Conservation (phyloP, 2,113 vertebrate species). For the Gadus chalcogrammus region DNA sequence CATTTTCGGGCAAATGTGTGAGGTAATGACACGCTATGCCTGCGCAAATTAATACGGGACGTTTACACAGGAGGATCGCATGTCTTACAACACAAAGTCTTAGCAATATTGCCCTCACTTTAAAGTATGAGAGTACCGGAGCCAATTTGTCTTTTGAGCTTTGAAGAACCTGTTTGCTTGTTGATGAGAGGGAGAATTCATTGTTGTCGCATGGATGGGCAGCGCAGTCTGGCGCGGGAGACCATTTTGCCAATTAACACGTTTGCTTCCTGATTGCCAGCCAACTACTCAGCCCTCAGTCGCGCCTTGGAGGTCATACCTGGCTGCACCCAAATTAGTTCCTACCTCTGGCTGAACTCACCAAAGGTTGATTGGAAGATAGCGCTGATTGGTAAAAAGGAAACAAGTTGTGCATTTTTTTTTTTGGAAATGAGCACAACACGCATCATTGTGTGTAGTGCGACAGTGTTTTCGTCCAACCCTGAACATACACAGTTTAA, state of each 20-base stretch:
- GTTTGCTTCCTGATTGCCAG: constrained; percentile 50
- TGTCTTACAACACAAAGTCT: no score
- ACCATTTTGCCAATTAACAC: constrained; percentile 56
- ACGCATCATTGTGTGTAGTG: no score
- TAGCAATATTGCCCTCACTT: no score
- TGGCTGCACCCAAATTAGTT: constrained; percentile 59
- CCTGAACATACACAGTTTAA: constrained; percentile 7
- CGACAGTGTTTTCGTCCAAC: no score
- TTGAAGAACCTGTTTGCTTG: constrained; percentile 4
- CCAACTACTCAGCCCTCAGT: constrained; percentile 26
- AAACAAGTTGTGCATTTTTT: constrained; percentile 1
- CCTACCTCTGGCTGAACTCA: constrained; percentile 37
- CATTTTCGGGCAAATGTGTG: no score
- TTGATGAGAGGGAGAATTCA: constrained; percentile 19
- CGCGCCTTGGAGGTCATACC: constrained; percentile 50
- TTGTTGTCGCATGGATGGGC: constrained; percentile 48
- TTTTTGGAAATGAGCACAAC: no score
- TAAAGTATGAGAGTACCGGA: no score
- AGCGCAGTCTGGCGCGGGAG: constrained; percentile 29
- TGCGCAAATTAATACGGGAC: no score
- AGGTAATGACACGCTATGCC: no score
- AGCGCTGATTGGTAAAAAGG: constrained; percentile 23
- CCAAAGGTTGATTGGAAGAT: constrained; percentile 43
- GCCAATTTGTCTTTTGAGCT: constrained; percentile 27
- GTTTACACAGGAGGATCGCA: no score